These are phyloP conservation scores for Bovichtus diacanthus DNA, from an alignment of 2,797 vertebrate genomes.

Conservation along the genomic window DNA sequence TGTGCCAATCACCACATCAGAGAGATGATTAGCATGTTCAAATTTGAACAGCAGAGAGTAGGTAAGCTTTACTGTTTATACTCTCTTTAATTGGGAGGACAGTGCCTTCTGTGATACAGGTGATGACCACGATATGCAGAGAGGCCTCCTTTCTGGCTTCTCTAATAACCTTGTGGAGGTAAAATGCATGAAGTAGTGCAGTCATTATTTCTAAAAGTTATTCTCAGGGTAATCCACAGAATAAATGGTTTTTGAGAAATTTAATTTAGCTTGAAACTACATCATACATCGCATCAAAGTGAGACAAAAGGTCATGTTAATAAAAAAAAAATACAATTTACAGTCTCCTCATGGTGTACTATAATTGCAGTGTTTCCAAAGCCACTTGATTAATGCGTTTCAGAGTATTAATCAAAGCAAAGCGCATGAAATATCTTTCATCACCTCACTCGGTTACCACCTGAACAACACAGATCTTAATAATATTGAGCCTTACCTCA, in stretches of 20 bases:
- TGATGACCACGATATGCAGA: constrained; percentile 32
- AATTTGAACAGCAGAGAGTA: constrained; percentile 76
- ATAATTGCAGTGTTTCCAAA: constrained; percentile 29
- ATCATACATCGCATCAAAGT: constrained; percentile 22
- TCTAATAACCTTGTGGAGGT: constrained; percentile 19
- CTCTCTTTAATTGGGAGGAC: constrained; percentile 33
- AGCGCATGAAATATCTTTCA: constrained; percentile 44
- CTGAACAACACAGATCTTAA: constrained; percentile 41
- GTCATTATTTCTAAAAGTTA: constrained; percentile 24
- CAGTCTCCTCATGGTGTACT: neutral
- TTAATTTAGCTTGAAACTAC: constrained; percentile 27
- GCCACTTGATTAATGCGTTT: constrained; percentile 50
- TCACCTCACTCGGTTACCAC: constrained; percentile 27
- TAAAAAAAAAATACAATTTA: constrained; percentile 27
- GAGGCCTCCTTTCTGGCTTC: neutral
- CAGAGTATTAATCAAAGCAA: constrained; percentile 54
- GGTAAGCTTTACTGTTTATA: constrained; percentile 47
- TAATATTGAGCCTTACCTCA: constrained; percentile 52
- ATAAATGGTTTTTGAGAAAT: constrained; percentile 26
- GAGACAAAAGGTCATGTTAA: constrained; percentile 33
- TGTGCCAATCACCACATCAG: constrained; percentile 69
- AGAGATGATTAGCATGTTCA: constrained; percentile 65
- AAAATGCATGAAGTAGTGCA: constrained; percentile 25
- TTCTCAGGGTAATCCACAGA: constrained; percentile 24
- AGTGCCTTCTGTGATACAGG: constrained; percentile 27